Conservation (phyloP, 2,888 invertebrate species). For the Sarcophaga variegata region DNA sequence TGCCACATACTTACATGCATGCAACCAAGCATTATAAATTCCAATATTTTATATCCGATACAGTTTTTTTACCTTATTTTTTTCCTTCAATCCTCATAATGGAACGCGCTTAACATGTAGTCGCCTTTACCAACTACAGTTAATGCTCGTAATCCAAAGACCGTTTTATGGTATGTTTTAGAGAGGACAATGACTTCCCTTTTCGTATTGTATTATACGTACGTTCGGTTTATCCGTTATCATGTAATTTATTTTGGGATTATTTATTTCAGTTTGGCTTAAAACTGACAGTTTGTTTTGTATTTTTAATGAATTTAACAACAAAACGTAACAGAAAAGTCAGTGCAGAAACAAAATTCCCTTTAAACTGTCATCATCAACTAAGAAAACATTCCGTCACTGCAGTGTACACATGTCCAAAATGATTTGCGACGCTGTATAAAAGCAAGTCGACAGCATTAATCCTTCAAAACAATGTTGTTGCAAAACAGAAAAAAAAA, state of each 20-base stretch:
- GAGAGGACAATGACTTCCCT: slow-evolving; percentile 53
- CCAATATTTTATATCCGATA: slow-evolving; percentile 30
- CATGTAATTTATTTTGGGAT: slow-evolving; percentile 66
- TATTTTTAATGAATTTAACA: slow-evolving; percentile 55
- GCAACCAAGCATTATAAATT: background rate
- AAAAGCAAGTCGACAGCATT: slow-evolving; percentile 38
- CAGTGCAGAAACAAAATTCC: slow-evolving; percentile 35
- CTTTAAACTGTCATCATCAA: slow-evolving; percentile 53
- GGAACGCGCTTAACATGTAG: slow-evolving; percentile 25
- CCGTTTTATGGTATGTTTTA: background rate
- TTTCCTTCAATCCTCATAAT: slow-evolving; percentile 36
- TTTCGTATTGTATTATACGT: background rate
- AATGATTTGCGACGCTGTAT: slow-evolving; percentile 50
- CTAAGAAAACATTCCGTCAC: slow-evolving; percentile 8
- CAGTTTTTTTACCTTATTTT: slow-evolving; percentile 10
- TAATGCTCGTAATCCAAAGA: slow-evolving; percentile 3
- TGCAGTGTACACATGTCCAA: background rate
- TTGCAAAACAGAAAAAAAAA: no score
- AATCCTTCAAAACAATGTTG: slow-evolving; percentile 22
- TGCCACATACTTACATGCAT: background rate
- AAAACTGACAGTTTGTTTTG: slow-evolving; percentile 62
- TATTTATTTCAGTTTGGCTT: slow-evolving; percentile 61
- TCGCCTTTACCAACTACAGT: background rate
- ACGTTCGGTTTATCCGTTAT: slow-evolving; percentile 19
- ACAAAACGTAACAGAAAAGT: background rate